Base-by-base conservation (phyloP, 2,113 vertebrate species). In the Ramphastos sulfuratus region DNA sequence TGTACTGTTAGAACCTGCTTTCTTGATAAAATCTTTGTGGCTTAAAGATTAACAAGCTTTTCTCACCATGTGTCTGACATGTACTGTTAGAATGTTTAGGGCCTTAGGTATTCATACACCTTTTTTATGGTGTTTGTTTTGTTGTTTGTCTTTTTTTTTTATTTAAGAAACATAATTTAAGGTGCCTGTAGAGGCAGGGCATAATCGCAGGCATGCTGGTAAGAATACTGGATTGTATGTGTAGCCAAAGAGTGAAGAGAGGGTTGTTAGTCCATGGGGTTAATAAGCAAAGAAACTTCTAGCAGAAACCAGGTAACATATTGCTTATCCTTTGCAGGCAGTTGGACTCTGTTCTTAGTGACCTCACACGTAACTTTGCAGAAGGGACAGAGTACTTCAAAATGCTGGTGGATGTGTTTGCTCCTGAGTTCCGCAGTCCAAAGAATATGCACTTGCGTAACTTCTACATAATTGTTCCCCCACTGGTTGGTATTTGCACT, bases 381-480 rank as follows among this genome's bases (percentile, higher is more conserved):
- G 99, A 99, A 91, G 99, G 99, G 48, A 99, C 99, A 0, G 99
- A 99, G 85, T 99, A 99, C 93, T 99, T 99, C 97, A 99, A 99
- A 95, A 99, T 98, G 99, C 98, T 99, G 39, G 99, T 99, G 88
- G 98, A 98, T 8, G 99, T 99, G 63, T 99, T 99, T 91, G 98
- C 99, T 25, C 98, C 98, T 0, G 99, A 99, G 89, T 99, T 99
- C 94, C 99, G 99, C 90, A 99, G 98, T 46, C 92, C 97, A 10
- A 99, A 99, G 96, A 99, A 99, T 25, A 99, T 99, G 98, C 99
- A 99, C 85, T 94, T 99, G 85, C 97, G 99, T 78, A 99, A 99
- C 97, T 99, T 99, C 97, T 99, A 99, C 94, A 99, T 99, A 96
- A 99, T 99, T 17, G 99, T 99, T 18, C 99, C 99, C 15, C 99